A percentile compares a stretch with the other conserved stretches of the same genome.
These are phyloP conservation scores for Acanthacorydalis orientalis DNA, from an alignment of 2,888 invertebrate genomes.

Conservation along the genomic window DNA sequence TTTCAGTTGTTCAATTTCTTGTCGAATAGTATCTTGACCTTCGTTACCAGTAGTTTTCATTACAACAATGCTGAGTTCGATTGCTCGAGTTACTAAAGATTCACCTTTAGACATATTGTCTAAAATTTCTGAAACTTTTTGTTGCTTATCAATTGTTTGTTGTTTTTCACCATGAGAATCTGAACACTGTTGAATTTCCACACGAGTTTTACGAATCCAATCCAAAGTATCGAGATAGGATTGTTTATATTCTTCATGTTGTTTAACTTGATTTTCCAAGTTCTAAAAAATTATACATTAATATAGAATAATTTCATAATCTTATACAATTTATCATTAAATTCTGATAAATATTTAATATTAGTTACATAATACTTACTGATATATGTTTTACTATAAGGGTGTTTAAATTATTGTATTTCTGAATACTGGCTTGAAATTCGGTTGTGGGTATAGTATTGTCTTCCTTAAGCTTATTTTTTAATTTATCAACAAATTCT, in stretches of 20 bases:
- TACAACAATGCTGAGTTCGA: constrained; percentile 56
- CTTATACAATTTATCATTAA: too few species aligned
- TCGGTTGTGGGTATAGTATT: constrained; percentile 45
- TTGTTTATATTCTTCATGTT: constrained; percentile 76
- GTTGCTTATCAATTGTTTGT: constrained; percentile 56
- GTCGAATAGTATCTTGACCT: constrained; percentile 64
- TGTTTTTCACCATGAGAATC: constrained; percentile 80
- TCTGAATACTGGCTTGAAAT: constrained; percentile 50
- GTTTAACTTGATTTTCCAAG: constrained; percentile 66
- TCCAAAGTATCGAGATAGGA: constrained; percentile 68
- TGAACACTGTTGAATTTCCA: constrained; percentile 69
- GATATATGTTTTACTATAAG: constrained; percentile 45
- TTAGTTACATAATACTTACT: constrained; percentile 27
- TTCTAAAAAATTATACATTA: constrained; percentile 26
- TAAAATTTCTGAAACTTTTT: constrained; percentile 52
- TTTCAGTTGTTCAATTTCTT: constrained; percentile 66
- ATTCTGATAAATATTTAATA: not conserved
- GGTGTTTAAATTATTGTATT: constrained; percentile 52
- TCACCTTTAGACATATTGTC: constrained; percentile 55
- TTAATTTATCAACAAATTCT: constrained; percentile 62
- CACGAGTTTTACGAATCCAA: constrained; percentile 64
- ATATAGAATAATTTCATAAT: too few species aligned
- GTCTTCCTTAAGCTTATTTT: constrained; percentile 55
- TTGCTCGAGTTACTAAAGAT: constrained; percentile 51
- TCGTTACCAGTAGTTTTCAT: constrained; percentile 63